These are phyloP conservation scores for Chlorops oryzae DNA, from an alignment of 1,140 invertebrate species.

Conservation along the genomic window DNA sequence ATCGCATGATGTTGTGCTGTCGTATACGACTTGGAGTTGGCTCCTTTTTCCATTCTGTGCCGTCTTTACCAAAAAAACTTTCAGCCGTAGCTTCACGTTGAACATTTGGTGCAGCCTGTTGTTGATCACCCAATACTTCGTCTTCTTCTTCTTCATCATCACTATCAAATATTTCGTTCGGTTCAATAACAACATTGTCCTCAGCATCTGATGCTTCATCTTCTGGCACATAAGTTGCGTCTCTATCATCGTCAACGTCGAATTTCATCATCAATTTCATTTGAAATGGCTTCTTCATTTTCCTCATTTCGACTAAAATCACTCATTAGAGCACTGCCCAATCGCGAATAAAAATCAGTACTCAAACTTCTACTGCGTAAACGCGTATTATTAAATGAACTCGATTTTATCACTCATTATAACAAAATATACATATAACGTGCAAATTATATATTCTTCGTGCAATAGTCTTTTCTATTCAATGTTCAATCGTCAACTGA, in stretches of 20 bases:
- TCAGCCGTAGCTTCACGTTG: too few relatives aligned
- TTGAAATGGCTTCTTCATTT: neutral
- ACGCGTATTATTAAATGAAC: slow-evolving; percentile 9
- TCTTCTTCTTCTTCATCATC: too few relatives aligned
- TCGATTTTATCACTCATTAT: slow-evolving; percentile 3
- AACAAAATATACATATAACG: too few relatives aligned
- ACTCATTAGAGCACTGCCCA: neutral
- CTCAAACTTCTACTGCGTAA: neutral
- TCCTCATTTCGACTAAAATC: neutral
- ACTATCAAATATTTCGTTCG: slow-evolving; percentile 7
- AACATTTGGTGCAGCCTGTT: too few relatives aligned
- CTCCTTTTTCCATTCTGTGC: neutral
- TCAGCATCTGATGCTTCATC: slow-evolving; percentile 8
- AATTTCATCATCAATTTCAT: too few relatives aligned
- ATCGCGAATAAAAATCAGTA: slow-evolving; percentile 6
- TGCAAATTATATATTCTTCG: too few relatives aligned
- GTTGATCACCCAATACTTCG: too few relatives aligned
- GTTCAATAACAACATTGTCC: slow-evolving; percentile 1
- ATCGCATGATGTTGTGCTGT: slow-evolving; percentile 2
- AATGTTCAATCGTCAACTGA: too few relatives aligned
- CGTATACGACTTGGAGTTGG: neutral
- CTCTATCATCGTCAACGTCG: slow-evolving; percentile 3
- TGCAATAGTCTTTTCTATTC: too few relatives aligned
- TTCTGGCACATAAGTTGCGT: neutral
- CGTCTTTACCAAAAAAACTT: too few relatives aligned